A percentile compares a stretch with the other conserved stretches of the same genome.
Conservation (phyloP, 2,888 invertebrate species). For the Atherix ibis region DNA sequence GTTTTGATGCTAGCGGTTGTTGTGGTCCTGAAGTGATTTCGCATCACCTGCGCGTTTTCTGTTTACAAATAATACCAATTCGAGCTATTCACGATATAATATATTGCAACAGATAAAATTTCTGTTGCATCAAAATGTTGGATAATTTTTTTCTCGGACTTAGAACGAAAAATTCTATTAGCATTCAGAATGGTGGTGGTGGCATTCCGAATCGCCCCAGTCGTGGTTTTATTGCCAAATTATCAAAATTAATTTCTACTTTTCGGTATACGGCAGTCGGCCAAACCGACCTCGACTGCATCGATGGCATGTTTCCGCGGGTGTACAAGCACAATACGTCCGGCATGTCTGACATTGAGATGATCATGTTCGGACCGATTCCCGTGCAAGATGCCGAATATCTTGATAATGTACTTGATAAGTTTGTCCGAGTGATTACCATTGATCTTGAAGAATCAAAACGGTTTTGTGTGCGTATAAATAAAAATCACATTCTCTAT, state of each 20-base stretch:
- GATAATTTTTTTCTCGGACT: constrained; percentile 9
- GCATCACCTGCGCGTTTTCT: no score
- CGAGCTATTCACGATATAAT: no score
- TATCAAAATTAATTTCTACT: constrained; percentile 6
- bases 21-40: no score
- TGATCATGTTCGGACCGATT: constrained; percentile 15
- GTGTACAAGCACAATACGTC: constrained; percentile 15
- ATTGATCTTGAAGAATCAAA: constrained; percentile 32
- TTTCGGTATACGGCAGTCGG: constrained; percentile 7
- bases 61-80: no score
- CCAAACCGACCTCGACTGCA: constrained; percentile 15
- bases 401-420: constrained; percentile 39
- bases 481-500: background rate
- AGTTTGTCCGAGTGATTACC: constrained; percentile 39
- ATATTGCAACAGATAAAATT: no score
- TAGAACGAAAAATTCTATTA: constrained; percentile 5
- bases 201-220: constrained; percentile 1
- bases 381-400: constrained; percentile 27
- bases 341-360: constrained; percentile 14
- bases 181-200: constrained; percentile 2
- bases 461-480: constrained; percentile 16
- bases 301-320: constrained; percentile 20
- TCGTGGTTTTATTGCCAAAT: constrained; percentile 3
- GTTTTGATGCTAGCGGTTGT: background rate
- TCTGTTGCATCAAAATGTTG: constrained; percentile 7